Conservation (phyloP, 2,888 invertebrate genomes). For the Eumerus sabulonum region DNA sequence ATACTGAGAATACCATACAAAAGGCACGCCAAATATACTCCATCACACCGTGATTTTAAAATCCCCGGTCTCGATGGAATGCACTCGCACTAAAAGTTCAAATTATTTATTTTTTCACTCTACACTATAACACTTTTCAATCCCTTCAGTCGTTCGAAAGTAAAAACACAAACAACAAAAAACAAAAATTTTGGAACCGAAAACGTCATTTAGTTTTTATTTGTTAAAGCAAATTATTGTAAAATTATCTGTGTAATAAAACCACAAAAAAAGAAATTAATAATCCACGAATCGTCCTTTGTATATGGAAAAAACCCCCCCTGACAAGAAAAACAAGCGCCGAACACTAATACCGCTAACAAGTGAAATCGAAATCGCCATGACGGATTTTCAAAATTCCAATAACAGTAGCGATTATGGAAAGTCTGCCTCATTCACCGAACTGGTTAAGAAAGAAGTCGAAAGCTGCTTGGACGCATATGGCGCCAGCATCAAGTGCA, state of each 20-base stretch:
- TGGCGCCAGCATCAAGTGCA: conserved; percentile 9
- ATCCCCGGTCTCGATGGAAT: too few species aligned
- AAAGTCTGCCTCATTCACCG: conserved; percentile 4
- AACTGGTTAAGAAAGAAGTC: conserved; percentile 30
- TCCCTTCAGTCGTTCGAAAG: too few species aligned
- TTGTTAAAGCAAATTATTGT: background rate
- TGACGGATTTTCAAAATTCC: conserved; percentile 30
- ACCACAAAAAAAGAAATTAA: conserved; percentile 10
- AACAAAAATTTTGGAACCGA: too few species aligned
- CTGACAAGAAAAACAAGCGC: conserved; percentile 4
- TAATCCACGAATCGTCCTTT: background rate
- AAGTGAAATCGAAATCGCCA: conserved; percentile 39
- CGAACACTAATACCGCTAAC: conserved; percentile 42
- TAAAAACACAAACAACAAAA: too few species aligned
- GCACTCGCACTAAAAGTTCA: too few species aligned
- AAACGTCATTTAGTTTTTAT: background rate
- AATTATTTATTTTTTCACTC: too few species aligned
- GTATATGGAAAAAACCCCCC: conserved; percentile 57
- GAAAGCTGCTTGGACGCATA: conserved; percentile 13
- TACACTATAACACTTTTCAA: too few species aligned
- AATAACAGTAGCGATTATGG: background rate
- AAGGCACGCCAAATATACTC: too few species aligned
- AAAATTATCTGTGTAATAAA: conserved; percentile 39
- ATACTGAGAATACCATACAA: too few species aligned
- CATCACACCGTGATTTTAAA: too few species aligned